Percentiles rank a stretch among this genome's conserved stretches.
Evolutionary conservation across 2,797 vertebrate genomes (phyloP).

Genomic region (Crenichthys baileyi): DNA sequence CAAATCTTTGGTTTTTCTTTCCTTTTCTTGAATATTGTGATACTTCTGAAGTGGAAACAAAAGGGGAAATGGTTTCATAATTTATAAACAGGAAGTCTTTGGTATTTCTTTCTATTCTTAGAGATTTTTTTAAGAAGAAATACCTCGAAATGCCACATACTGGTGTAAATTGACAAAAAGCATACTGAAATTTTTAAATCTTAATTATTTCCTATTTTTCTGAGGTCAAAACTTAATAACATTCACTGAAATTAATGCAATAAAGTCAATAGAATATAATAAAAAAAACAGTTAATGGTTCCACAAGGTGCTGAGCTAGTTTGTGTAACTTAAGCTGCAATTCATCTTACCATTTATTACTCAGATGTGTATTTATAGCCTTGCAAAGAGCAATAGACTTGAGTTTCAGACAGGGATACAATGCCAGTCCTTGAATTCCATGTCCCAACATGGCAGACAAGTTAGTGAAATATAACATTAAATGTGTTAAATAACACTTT

Average conservation of each 20-base stretch:
- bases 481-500: not conserved
- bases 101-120: not conserved
- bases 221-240: not conserved
- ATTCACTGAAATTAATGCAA: not conserved
- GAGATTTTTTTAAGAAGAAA: not conserved
- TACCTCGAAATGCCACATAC: not conserved
- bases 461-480: not conserved
- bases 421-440: not conserved
- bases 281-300: not conserved
- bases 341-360: not conserved
- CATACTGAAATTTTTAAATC: not conserved
- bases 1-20: not conserved
- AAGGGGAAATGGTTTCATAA: not conserved
- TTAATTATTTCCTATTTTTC: too few species aligned
- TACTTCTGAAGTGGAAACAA: constrained; percentile 13
- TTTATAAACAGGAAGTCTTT: constrained; percentile 42
- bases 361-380: constrained; percentile 5
- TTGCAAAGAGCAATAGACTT: constrained; percentile 12
- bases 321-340: not conserved
- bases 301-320: not conserved
- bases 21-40: too few species aligned
- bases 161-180: not conserved
- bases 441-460: not conserved
- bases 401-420: constrained; percentile 1
- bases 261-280: not conserved